phyloP scores from a whole-genome alignment of 2,888 invertebrate species.

The Plagiodera versicolora region DNA sequence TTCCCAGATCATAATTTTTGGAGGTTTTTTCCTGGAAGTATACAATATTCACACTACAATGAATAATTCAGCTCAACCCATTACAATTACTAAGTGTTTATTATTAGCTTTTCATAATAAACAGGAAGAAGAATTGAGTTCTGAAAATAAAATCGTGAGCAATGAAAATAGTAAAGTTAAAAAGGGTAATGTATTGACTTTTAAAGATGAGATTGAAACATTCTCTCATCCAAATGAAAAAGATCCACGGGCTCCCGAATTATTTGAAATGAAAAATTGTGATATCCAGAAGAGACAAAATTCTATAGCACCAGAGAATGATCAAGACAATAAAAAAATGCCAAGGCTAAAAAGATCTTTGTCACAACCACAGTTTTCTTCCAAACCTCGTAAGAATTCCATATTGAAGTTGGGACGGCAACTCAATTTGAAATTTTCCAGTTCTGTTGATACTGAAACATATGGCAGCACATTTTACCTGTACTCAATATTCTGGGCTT shows the following conservation, averaged over 20 bases:
- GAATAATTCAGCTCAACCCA: conserved; percentile 45
- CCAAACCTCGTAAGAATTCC: conserved; percentile 16
- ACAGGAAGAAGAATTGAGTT: conserved; percentile 22
- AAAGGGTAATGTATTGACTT: neutral
- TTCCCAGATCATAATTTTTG: conserved; percentile 66
- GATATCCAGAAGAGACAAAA: neutral
- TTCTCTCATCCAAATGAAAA: conserved; percentile 19
- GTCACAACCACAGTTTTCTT: conserved; percentile 47
- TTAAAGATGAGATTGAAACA: neutral
- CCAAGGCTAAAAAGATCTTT: conserved; percentile 47
- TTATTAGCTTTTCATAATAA: conserved; percentile 42
- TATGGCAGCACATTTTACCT: conserved; percentile 72
- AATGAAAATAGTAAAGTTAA: neutral
- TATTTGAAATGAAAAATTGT: conserved; percentile 42
- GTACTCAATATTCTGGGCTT: conserved; percentile 78
- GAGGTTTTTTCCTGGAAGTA: conserved; percentile 69
- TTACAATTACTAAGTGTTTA: conserved; percentile 40
- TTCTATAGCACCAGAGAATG: neutral
- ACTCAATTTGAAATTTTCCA: conserved; percentile 33
- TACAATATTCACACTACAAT: conserved; percentile 60
- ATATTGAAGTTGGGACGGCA: conserved; percentile 30
- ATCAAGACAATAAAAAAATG: neutral
- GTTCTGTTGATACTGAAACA: conserved; percentile 49
- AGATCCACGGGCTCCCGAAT: conserved; percentile 50
- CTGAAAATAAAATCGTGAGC: neutral